phyloP scores from a whole-genome alignment of 2,113 vertebrate genomes.

The Grammomys surdaster region DNA sequence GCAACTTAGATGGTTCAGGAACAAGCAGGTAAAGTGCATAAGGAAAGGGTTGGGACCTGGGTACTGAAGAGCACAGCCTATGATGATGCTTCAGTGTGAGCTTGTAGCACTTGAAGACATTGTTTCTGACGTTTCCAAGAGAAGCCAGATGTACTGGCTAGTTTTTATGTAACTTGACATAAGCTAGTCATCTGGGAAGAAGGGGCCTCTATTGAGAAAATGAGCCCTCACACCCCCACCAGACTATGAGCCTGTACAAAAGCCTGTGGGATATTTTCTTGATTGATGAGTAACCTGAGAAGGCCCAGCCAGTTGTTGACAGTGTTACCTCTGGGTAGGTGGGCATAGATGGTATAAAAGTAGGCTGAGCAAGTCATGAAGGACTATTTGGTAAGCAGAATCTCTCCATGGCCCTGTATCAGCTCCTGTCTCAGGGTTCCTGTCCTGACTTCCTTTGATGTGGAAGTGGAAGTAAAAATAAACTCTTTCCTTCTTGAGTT shows the following conservation, averaged over 20 bases:
- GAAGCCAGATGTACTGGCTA: neutral
- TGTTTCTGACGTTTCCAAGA: constrained; percentile 1
- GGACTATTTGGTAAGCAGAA: neutral
- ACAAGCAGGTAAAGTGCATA: no score
- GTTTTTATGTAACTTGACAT: neutral
- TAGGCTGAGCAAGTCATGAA: neutral
- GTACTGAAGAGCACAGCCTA: neutral
- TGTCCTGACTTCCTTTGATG: neutral
- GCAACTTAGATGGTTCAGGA: neutral
- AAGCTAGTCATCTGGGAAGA: neutral
- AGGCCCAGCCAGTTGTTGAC: neutral
- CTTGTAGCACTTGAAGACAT: neutral
- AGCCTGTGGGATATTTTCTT: neutral
- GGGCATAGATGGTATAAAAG: neutral
- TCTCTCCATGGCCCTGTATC: neutral
- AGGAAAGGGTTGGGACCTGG: neutral
- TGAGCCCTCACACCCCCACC: no score
- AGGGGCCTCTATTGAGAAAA: neutral
- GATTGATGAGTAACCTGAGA: neutral
- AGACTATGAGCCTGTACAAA: neutral
- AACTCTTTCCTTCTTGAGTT: neutral
- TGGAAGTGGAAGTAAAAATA: neutral
- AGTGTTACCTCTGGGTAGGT: neutral
- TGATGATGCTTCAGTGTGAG: neutral
- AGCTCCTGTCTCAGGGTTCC: neutral